These are phyloP conservation scores for Zele albiditarsus DNA, from an alignment of 2,888 invertebrate species.

Conservation along the genomic window DNA sequence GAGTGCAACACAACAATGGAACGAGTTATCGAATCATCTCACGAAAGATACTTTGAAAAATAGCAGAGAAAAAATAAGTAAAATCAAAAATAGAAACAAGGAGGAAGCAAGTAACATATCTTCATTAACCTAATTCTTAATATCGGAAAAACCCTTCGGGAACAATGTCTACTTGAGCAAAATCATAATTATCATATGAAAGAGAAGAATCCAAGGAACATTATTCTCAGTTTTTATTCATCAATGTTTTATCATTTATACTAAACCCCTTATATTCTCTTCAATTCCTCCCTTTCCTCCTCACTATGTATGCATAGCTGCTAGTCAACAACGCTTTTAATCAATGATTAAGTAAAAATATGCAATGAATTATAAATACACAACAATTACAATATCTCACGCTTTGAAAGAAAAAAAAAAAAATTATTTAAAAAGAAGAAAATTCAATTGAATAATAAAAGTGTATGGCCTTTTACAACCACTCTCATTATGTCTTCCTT, in stretches of 20 bases:
- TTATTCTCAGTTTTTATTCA: neutral
- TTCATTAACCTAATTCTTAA: neutral
- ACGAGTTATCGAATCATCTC: conserved; percentile 3
- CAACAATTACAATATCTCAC: conserved; percentile 54
- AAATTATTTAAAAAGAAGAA: neutral
- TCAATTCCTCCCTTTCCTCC: conserved; percentile 31
- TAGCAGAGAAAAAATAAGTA: neutral
- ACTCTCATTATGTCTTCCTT: conserved; percentile 26
- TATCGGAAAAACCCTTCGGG: neutral
- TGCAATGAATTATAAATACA: conserved; percentile 60
- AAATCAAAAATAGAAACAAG: neutral
- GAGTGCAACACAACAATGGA: conserved; percentile 3
- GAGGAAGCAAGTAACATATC: neutral
- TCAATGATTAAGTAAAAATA: conserved; percentile 51
- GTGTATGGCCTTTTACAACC: conserved; percentile 35
- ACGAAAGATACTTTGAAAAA: neutral
- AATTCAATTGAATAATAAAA: conserved; percentile 43
- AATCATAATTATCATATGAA: conserved; percentile 31
- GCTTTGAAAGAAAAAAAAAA: conserved; percentile 33
- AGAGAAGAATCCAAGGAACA: conserved; percentile 26
- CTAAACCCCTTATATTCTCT: conserved; percentile 23
- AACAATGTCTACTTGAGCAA: conserved; percentile 43
- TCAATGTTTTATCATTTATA: neutral
- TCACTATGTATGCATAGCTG: conserved; percentile 48
- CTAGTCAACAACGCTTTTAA: conserved; percentile 62